Evolutionary conservation across 2,888 invertebrate genomes (phyloP).

Genomic region (Trissoscelio sp.): DNA sequence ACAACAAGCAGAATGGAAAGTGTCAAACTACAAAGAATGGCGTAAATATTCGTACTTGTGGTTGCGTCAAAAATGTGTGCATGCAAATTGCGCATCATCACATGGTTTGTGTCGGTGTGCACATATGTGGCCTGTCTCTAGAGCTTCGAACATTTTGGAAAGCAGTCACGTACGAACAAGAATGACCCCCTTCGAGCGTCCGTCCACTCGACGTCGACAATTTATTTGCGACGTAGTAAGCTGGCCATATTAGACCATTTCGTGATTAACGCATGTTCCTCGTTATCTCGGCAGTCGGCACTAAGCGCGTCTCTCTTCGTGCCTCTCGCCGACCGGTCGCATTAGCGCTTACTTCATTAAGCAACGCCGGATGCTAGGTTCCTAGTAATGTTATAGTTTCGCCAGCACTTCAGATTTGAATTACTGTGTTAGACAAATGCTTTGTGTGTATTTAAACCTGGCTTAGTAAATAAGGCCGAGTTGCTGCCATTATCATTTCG

Average conservation of each 20-base stretch:
- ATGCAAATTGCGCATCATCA: conserved; percentile 31
- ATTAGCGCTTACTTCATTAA: conserved; percentile 67
- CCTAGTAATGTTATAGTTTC: conserved; percentile 57
- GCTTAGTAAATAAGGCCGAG: conserved; percentile 44
- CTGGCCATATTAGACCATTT: conserved; percentile 71
- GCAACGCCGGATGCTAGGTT: conserved; percentile 53
- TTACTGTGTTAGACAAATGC: conserved; percentile 58
- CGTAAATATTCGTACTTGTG: background rate
- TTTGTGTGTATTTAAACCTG: conserved; percentile 40
- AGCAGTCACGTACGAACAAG: conserved; percentile 75
- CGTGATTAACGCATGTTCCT: conserved; percentile 75
- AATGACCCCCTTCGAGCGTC: conserved; percentile 72
- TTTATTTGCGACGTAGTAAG: conserved; percentile 75
- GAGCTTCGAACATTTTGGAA: conserved; percentile 68
- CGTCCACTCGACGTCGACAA: conserved; percentile 74
- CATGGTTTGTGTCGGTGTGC: conserved; percentile 1
- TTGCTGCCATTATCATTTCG: conserved; percentile 26
- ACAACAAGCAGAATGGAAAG: too few species aligned
- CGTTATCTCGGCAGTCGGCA: conserved; percentile 64
- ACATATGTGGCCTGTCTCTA: conserved; percentile 30
- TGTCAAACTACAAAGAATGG: background rate
- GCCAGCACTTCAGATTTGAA: conserved; percentile 57
- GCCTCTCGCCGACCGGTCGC: conserved; percentile 48
- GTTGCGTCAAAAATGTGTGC: background rate
- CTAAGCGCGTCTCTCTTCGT: conserved; percentile 51